Percentiles rank a stretch among this genome's conserved stretches.
These are phyloP conservation scores for Cordylochernes scorpioides DNA, from an alignment of 2,888 invertebrate genomes.

Conservation along the genomic window DNA sequence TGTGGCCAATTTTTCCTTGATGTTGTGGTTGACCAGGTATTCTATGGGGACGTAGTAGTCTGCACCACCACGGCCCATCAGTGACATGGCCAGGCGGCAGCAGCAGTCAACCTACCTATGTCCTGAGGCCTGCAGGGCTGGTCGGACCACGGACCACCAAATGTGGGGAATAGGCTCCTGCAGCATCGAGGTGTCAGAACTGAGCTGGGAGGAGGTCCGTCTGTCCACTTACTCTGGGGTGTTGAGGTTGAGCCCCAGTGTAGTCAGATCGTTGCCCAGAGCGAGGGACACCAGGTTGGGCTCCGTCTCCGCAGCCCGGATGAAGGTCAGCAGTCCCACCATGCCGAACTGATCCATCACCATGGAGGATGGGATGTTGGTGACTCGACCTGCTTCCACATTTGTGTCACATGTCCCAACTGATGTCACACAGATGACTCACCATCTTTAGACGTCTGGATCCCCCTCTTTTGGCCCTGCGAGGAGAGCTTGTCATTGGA, in stretches of 20 bases:
- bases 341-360: slow-evolving; percentile 98
- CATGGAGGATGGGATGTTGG: slow-evolving; percentile 95
- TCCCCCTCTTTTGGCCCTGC: slow-evolving; percentile 35
- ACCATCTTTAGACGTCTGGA: slow-evolving; percentile 86
- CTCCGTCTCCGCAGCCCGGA: slow-evolving; percentile 88
- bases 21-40: slow-evolving; percentile 87
- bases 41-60: slow-evolving; percentile 94
- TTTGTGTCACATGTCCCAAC: too few species aligned
- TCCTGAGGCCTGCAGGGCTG: slow-evolving; percentile 93
- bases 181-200: slow-evolving; percentile 3
- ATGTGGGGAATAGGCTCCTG: slow-evolving; percentile 55
- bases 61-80: too few species aligned
- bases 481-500: slow-evolving; percentile 17
- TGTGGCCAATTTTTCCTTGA: slow-evolving; percentile 75
- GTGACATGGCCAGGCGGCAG: too few species aligned
- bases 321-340: slow-evolving; percentile 89
- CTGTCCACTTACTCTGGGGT: slow-evolving; percentile 45
- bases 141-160: slow-evolving; percentile 97
- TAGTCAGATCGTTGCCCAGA: slow-evolving; percentile 88
- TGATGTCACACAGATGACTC: slow-evolving; percentile 22
- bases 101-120: slow-evolving; percentile 28
- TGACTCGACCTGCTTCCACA: slow-evolving; percentile 48
- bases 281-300: slow-evolving; percentile 85
- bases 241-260: slow-evolving; percentile 89
- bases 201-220: not conserved